phyloP scores from a whole-genome alignment of 1,140 invertebrate species.

The Colletes gigas region DNA sequence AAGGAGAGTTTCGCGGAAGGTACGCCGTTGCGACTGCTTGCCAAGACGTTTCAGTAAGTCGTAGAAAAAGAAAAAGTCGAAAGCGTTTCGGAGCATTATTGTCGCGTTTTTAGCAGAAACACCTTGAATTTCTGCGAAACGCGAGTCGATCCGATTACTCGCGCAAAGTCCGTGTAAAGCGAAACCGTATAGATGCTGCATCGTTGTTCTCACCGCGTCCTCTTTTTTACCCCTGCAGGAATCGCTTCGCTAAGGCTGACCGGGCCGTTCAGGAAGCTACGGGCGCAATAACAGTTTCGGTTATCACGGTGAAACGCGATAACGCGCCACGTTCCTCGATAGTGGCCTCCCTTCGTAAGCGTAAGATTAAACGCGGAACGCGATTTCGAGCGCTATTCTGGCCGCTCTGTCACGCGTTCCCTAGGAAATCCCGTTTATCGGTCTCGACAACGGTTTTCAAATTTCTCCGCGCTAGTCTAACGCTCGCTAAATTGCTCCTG shows the following conservation, averaged over 20 bases:
- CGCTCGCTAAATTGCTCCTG: not conserved
- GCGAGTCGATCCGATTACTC: conserved; percentile 49
- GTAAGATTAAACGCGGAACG: conserved; percentile 49
- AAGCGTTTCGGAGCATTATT: not conserved
- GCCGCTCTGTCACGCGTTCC: conserved; percentile 10
- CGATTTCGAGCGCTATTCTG: conserved; percentile 22
- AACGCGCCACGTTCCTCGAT: conserved; percentile 47
- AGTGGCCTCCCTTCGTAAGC: conserved; percentile 18
- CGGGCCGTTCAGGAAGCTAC: conserved; percentile 50
- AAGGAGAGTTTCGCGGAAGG: not conserved
- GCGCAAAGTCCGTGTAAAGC: conserved; percentile 47
- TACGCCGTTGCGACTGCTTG: too few species aligned
- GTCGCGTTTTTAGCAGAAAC: conserved; percentile 30
- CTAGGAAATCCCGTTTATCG: conserved; percentile 21
- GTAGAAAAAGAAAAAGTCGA: not conserved
- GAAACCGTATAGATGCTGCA: conserved; percentile 43
- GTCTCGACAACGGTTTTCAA: not conserved
- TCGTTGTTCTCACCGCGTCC: conserved; percentile 16
- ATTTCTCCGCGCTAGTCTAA: not conserved
- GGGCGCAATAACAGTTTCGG: conserved; percentile 49
- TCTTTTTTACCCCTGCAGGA: conserved; percentile 18
- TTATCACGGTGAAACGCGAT: conserved; percentile 59
- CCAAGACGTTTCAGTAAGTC: not conserved
- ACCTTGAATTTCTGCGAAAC: conserved; percentile 46
- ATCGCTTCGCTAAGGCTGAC: conserved; percentile 37